These are phyloP conservation scores for Hyperoodon ampullatus DNA, from an alignment of 2,113 vertebrate species.

Conservation along the genomic window DNA sequence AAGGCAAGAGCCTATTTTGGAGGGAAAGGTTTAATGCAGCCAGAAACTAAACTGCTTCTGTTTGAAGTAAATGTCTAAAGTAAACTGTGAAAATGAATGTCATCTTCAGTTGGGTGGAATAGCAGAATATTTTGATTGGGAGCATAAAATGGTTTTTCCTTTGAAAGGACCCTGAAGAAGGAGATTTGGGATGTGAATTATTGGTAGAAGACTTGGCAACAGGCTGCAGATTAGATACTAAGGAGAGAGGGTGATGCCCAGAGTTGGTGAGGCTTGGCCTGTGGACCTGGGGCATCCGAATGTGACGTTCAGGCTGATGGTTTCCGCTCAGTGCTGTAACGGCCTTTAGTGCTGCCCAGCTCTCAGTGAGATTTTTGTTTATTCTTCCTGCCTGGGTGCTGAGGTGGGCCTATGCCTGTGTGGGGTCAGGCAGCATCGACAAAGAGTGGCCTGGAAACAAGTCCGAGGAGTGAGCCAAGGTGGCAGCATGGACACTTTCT, in stretches of 20 bases:
- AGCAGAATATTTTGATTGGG: neutral
- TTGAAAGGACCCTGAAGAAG: neutral
- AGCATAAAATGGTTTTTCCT: neutral
- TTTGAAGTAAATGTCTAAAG: neutral
- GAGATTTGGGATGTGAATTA: neutral
- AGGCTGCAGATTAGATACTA: neutral
- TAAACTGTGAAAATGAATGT: slow-evolving; percentile 14
- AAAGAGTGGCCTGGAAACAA: neutral
- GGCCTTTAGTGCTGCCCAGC: neutral
- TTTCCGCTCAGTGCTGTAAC: too few relatives aligned
- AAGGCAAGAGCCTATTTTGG: neutral
- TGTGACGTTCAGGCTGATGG: neutral
- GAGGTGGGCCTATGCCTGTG: neutral
- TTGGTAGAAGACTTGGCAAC: neutral
- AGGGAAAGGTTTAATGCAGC: slow-evolving; percentile 23
- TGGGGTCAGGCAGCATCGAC: neutral
- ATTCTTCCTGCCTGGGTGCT: neutral
- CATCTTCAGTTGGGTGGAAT: neutral
- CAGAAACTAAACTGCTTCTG: neutral
- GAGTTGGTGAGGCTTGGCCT: neutral
- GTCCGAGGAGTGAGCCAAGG: neutral
- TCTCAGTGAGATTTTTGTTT: neutral
- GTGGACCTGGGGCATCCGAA: neutral
- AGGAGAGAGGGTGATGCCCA: neutral
- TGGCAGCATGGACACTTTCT: neutral